These are phyloP conservation scores for Sebastes jordani DNA, from an alignment of 2,797 vertebrate genomes.

Conservation along the genomic window DNA sequence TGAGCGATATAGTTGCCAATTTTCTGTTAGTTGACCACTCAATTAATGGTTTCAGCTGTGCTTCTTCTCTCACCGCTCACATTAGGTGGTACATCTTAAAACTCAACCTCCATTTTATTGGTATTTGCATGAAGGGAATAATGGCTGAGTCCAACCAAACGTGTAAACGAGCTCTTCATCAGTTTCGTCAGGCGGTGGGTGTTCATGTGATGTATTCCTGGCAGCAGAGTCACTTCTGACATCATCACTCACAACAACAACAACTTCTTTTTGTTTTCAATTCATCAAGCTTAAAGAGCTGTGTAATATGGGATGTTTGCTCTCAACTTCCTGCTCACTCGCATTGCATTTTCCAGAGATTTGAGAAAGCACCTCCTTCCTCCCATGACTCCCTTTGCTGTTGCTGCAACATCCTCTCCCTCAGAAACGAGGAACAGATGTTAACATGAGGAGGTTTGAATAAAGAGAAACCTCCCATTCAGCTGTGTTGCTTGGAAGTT, in stretches of 20 bases:
- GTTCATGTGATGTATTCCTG: slow-evolving; percentile 24
- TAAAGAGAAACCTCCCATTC: slow-evolving; percentile 19
- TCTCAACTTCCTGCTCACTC: slow-evolving; percentile 30
- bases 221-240: slow-evolving; percentile 1
- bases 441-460: slow-evolving; percentile 31
- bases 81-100: not conserved
- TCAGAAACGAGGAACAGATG: slow-evolving; percentile 81
- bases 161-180: not conserved
- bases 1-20: not conserved
- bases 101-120: not conserved
- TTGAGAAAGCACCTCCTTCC: slow-evolving; percentile 52
- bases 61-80: not conserved
- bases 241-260: not conserved
- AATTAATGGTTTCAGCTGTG: not conserved
- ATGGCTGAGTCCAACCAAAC: not conserved
- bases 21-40: not conserved
- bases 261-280: not conserved
- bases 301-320: slow-evolving; percentile 37
- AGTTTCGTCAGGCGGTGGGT: slow-evolving; percentile 1
- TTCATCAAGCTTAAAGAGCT: slow-evolving; percentile 1
- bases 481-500: not conserved
- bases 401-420: slow-evolving; percentile 76
- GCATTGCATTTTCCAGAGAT: slow-evolving; percentile 51
- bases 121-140: not conserved
- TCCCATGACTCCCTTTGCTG: slow-evolving; percentile 19